Conservation (phyloP, 2,888 invertebrate species). For the Caenorhabditis angaria region DNA sequence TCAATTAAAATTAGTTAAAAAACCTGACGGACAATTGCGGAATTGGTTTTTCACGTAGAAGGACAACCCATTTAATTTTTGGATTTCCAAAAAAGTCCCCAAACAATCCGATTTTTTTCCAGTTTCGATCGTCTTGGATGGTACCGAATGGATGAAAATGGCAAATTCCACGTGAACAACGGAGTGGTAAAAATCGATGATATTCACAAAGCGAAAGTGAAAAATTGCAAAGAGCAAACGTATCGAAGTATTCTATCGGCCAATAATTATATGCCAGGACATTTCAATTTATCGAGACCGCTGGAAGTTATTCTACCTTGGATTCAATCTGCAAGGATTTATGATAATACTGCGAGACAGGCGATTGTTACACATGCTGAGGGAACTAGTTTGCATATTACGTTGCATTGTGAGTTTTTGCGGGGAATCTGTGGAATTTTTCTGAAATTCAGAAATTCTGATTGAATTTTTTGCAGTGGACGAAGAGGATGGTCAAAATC, state of each 20-base stretch:
- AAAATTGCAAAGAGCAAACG: slow-evolving; percentile 68
- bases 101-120: slow-evolving; percentile 16
- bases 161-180: slow-evolving; percentile 63
- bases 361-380: slow-evolving; percentile 66
- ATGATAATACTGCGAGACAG: slow-evolving; percentile 60
- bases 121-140: slow-evolving; percentile 71
- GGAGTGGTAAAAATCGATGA: slow-evolving; percentile 67
- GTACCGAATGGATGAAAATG: slow-evolving; percentile 63
- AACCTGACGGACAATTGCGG: too few relatives aligned
- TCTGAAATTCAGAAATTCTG: not conserved
- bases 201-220: slow-evolving; percentile 67
- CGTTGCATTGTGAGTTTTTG: slow-evolving; percentile 48
- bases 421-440: not conserved
- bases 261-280: slow-evolving; percentile 61
- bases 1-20: too few relatives aligned
- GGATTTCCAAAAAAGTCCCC: not conserved
- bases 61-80: slow-evolving; percentile 3
- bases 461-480: slow-evolving; percentile 35
- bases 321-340: slow-evolving; percentile 66
- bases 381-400: slow-evolving; percentile 67
- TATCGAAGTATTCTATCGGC: slow-evolving; percentile 65
- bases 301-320: slow-evolving; percentile 60
- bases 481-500: slow-evolving; percentile 44
- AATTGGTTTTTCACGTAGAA: too few relatives aligned
- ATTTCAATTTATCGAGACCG: slow-evolving; percentile 59